These are phyloP conservation scores for Gonioctena quinquepunctata DNA, from an alignment of 1,140 invertebrate genomes.

Conservation along the genomic window DNA sequence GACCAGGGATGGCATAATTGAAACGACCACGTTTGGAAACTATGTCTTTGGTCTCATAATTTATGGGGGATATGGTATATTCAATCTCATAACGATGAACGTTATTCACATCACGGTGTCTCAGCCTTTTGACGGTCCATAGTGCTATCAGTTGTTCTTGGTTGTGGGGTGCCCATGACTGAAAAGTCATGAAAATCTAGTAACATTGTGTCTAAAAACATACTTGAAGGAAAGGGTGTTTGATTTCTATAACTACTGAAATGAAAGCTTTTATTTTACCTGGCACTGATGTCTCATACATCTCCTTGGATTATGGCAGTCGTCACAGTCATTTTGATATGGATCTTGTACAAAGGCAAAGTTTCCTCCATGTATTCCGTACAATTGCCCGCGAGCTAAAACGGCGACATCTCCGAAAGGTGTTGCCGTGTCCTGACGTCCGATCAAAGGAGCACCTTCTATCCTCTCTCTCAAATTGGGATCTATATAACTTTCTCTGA, in stretches of 20 bases:
- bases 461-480: slow-evolving; percentile 60
- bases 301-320: slow-evolving; percentile 43
- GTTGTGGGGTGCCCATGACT: slow-evolving; percentile 41
- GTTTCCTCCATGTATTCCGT: slow-evolving; percentile 55
- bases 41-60: slow-evolving; percentile 21
- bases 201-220: not conserved
- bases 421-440: slow-evolving; percentile 52
- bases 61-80: slow-evolving; percentile 64
- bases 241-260: not conserved
- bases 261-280: too few relatives aligned
- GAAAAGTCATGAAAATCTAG: slow-evolving; percentile 4
- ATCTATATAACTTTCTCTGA: slow-evolving; percentile 58
- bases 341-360: slow-evolving; percentile 64
- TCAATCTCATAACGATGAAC: slow-evolving; percentile 64
- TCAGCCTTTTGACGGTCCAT: slow-evolving; percentile 67
- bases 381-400: slow-evolving; percentile 63
- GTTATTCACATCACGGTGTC: slow-evolving; percentile 61
- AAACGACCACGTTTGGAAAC: slow-evolving; percentile 38
- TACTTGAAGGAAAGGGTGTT: not conserved
- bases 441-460: slow-evolving; percentile 60
- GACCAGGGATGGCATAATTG: slow-evolving; percentile 48
- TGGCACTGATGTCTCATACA: slow-evolving; percentile 26
- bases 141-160: slow-evolving; percentile 59
- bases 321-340: slow-evolving; percentile 55
- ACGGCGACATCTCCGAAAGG: slow-evolving; percentile 65